Conservation (phyloP, 2,888 invertebrate genomes). For the Scaptomyza polygonia region DNA sequence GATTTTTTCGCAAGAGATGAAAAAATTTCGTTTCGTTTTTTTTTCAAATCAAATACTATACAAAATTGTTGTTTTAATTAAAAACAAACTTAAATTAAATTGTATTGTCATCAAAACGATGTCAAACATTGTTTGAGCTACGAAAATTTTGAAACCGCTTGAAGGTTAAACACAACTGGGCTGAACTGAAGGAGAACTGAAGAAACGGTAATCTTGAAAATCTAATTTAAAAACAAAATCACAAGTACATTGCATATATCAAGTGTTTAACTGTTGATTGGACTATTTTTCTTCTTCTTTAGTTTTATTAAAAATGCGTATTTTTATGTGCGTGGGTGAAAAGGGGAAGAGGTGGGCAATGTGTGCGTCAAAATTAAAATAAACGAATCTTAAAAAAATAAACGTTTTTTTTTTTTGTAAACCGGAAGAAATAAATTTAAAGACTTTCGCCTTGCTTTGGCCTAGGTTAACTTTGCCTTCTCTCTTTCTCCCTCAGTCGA, state of each 20-base stretch:
- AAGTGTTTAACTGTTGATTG: background rate
- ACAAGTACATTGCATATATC: background rate
- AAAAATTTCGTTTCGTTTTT: too few species aligned
- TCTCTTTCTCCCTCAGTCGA: background rate
- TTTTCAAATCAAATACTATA: too few species aligned
- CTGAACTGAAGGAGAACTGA: background rate
- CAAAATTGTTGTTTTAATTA: too few species aligned
- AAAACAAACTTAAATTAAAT: too few species aligned
- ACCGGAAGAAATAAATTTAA: constrained; percentile 1
- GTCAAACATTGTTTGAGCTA: too few species aligned
- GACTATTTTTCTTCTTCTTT: too few species aligned
- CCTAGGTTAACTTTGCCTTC: constrained; percentile 36
- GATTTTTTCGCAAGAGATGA: too few species aligned
- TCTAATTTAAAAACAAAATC: background rate
- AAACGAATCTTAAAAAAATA: constrained; percentile 1
- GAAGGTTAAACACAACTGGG: too few species aligned
- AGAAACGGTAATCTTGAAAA: constrained; percentile 3
- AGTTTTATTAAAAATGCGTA: too few species aligned
- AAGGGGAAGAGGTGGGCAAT: background rate
- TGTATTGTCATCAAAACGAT: too few species aligned
- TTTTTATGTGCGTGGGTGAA: background rate
- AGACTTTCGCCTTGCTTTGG: constrained; percentile 43
- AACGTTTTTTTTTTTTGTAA: background rate
- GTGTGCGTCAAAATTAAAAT: background rate
- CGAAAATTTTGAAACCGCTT: too few species aligned